Evolutionary conservation across 2,113 vertebrate genomes (phyloP), one percentile per base, ranked within the genome.

Genomic region (Pantherophis guttatus): DNA sequence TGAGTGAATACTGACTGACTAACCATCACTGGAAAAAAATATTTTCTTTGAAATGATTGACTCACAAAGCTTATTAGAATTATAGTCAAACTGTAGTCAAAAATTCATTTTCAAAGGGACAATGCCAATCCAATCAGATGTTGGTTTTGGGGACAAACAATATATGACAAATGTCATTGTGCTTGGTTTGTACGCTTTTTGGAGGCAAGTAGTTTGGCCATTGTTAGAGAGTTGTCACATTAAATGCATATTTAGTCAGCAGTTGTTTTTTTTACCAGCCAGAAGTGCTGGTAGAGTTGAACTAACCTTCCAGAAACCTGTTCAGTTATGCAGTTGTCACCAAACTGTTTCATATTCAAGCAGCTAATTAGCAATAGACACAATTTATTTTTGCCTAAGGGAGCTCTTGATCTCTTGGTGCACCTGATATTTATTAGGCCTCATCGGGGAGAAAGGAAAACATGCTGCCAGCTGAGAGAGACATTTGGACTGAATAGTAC

Each of bases 401-500:
- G 95, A 44, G 57, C 96, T 95, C 97, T 96, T 97, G 96, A 97
- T 97, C 94, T 95, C 94, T 95, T 87, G 0, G 0, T 97, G 97
- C 97, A 95, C 95, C 96, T 96, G 96, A 97, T 97, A 98, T 98
- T 98, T 98, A 98, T 98, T 97, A 96, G 88, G 48, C 95, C 92
- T 94, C 95, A 91, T 95, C 93, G 91, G 21, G 92, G 87, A 96
- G 58, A 95, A 94, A 96, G 96, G n/a, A 96, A 96, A 97, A 94
- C 95, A 95, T 97, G 96, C 92, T 96, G 94, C 96, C 97, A 97
- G 97, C 98, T 97, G 95, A 95, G 97, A 95, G 97, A 97, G 97
- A 97, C 97, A 95, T 97, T 98, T 88, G 19, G 95, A 94, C 95
- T 96, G 97, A 98, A 98, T 97, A 97, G 98, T 97, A 98, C 98